A percentile compares a stretch with the other conserved stretches of the same genome.
Conservation (phyloP, 2,797 vertebrate genomes). For the Yasuhikotakia modesta region DNA sequence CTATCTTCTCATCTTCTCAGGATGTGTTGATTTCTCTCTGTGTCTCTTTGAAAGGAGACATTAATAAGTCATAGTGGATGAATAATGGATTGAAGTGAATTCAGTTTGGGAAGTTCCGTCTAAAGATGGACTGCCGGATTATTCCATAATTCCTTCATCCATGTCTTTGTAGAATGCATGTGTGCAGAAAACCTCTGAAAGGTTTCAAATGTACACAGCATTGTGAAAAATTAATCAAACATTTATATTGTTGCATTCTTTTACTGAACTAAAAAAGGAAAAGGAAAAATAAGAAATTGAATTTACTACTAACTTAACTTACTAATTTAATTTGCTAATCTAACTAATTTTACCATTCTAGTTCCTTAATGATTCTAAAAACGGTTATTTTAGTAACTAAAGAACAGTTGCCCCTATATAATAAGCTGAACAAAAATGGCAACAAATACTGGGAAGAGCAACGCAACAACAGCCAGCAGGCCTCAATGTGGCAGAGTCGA, state of each 20-base stretch:
- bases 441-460: neutral
- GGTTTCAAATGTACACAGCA: neutral
- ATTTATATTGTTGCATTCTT: neutral
- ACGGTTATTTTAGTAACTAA: neutral
- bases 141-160: constrained; percentile 35
- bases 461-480: neutral
- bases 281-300: neutral
- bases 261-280: neutral
- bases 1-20: constrained; percentile 3
- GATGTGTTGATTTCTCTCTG: constrained; percentile 29
- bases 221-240: constrained; percentile 2
- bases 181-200: neutral
- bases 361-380: neutral
- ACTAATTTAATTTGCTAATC: neutral
- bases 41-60: constrained; percentile 61
- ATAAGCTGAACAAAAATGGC: neutral
- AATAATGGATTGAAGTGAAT: constrained; percentile 58
- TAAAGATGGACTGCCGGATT: constrained; percentile 20
- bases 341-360: neutral
- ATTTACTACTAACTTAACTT: neutral
- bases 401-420: neutral
- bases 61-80: constrained; percentile 43
- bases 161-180: neutral
- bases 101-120: constrained; percentile 30
- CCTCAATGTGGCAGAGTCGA: neutral